Evolutionary conservation across 1,140 invertebrate species (phyloP).

Genomic region (Euura saliciscinereae): DNA sequence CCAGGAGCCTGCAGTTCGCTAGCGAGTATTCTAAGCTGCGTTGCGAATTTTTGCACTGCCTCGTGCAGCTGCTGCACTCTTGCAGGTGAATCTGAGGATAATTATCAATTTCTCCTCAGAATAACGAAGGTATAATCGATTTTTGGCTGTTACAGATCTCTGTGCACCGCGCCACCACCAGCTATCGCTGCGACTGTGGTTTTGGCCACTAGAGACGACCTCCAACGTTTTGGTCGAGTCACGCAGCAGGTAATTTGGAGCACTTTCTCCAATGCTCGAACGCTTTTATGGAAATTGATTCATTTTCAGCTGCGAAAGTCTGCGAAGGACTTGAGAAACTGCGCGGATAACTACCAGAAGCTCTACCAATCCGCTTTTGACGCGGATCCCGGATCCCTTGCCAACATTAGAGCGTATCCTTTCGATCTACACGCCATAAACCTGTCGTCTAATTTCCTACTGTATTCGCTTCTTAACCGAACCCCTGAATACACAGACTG

Average conservation of each 20-base stretch:
- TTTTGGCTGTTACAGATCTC: slow-evolving; percentile 58
- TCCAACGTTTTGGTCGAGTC: slow-evolving; percentile 82
- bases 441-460: too few relatives aligned
- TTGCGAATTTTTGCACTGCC: slow-evolving; percentile 77
- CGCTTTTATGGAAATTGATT: background rate
- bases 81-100: slow-evolving; percentile 58
- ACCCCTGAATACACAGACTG: slow-evolving; percentile 58
- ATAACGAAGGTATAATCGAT: slow-evolving; percentile 14
- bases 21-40: slow-evolving; percentile 78
- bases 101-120: slow-evolving; percentile 2
- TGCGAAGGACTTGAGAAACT: slow-evolving; percentile 73
- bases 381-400: slow-evolving; percentile 84
- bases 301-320: slow-evolving; percentile 72
- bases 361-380: slow-evolving; percentile 93
- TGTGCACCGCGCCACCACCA: slow-evolving; percentile 90
- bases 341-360: slow-evolving; percentile 79
- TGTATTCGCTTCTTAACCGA: background rate
- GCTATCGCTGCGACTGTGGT: slow-evolving; percentile 87
- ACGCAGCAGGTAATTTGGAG: slow-evolving; percentile 67
- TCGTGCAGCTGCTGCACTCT: slow-evolving; percentile 76
- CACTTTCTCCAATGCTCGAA: background rate
- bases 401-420: slow-evolving; percentile 76
- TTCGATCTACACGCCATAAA: slow-evolving; percentile 26
- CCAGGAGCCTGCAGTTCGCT: slow-evolving; percentile 75
- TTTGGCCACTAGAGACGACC: slow-evolving; percentile 77